These are phyloP conservation scores for Coenobita brevimanus DNA, from an alignment of 1,140 invertebrate species.

Conservation along the genomic window DNA sequence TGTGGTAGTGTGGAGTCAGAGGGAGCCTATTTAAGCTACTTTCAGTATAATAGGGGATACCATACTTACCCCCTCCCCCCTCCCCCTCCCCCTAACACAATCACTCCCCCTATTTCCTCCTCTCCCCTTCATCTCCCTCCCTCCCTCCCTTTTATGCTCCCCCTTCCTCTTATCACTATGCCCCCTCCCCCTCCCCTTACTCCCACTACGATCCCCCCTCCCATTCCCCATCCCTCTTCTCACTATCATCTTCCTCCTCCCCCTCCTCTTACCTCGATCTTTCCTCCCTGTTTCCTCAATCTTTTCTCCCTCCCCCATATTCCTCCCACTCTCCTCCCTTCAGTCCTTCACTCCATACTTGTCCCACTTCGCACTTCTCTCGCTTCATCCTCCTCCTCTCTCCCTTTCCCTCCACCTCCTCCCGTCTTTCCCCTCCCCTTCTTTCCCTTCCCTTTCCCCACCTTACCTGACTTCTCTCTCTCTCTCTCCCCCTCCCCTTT, in stretches of 20 bases:
- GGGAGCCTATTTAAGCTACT: no score
- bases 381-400: no score
- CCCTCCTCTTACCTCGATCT: not conserved
- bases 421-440: not conserved
- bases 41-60: no score
- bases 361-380: not conserved
- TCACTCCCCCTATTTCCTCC: not conserved
- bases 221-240: no score
- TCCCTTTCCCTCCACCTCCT: not conserved
- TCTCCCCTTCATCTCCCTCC: not conserved
- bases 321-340: not conserved
- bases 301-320: no score
- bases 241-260: not conserved
- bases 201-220: no score
- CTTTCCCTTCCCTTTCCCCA: not conserved
- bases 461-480: not conserved
- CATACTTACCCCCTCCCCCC: no score
- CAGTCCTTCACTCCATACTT: not conserved
- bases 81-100: no score
- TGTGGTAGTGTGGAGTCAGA: no score
- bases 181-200: no score
- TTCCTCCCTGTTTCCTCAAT: not conserved
- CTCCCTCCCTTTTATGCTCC: not conserved
- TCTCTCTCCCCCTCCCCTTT: not conserved
- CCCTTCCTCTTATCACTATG: no score